phyloP scores from a whole-genome alignment of 2,113 vertebrate genomes.

The Choloepus hoffmanni region DNA sequence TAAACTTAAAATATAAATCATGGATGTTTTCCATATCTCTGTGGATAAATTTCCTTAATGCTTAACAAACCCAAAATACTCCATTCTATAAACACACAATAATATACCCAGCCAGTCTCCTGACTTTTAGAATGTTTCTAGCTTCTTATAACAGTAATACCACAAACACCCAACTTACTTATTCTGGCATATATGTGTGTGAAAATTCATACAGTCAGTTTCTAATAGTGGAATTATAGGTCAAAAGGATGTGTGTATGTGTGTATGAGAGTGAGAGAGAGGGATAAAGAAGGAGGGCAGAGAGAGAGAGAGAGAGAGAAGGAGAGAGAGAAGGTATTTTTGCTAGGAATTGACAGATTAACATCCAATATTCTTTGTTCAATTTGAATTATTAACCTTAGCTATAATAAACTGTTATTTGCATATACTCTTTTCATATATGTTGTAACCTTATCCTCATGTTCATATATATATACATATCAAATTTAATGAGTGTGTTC shows the following conservation, averaged over 20 bases:
- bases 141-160: background rate
- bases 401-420: background rate
- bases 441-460: background rate
- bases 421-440: background rate
- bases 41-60: background rate
- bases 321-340: too few relatives aligned
- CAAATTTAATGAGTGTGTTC: background rate
- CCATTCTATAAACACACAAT: background rate
- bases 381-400: background rate
- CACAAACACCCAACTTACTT: background rate
- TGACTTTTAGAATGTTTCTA: background rate
- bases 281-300: too few relatives aligned
- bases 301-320: too few relatives aligned
- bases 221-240: background rate
- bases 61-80: background rate
- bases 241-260: background rate
- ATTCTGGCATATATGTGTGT: background rate
- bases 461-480: background rate
- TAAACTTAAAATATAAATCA: background rate
- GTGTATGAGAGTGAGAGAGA: too few relatives aligned
- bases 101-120: background rate
- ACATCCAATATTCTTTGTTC: background rate
- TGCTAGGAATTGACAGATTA: background rate
- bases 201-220: background rate
- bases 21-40: background rate